These are phyloP conservation scores for Patiria miniata DNA, from an alignment of 35 echinoderm and acorn worm genomes.

Conservation along the genomic window DNA sequence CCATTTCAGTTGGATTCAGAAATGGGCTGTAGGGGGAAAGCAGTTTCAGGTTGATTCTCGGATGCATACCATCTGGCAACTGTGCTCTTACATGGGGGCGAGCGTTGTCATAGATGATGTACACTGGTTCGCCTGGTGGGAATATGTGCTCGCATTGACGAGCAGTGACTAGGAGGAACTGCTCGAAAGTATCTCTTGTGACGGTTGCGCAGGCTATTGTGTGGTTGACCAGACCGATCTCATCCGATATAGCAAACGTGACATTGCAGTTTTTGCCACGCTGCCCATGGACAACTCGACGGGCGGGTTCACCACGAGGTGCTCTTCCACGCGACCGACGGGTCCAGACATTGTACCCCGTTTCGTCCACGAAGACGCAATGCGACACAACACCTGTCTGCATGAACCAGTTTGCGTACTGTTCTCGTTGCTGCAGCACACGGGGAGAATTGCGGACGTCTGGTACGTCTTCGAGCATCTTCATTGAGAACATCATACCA, in stretches of 20 bases:
- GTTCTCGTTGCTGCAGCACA: background rate
- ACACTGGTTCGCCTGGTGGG: too few species aligned
- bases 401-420: slow-evolving; percentile 20
- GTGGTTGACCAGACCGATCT: background rate
- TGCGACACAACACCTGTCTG: too few species aligned
- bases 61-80: background rate
- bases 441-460: background rate
- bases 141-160: background rate
- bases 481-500: too few species aligned
- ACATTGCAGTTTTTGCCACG: too few species aligned
- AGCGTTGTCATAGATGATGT: slow-evolving; percentile 42
- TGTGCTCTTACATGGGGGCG: slow-evolving; percentile 5
- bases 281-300: slow-evolving; percentile 18
- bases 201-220: background rate
- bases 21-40: slow-evolving; percentile 26
- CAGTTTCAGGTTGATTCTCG: background rate
- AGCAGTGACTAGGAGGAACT: slow-evolving; percentile 17
- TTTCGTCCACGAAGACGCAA: slow-evolving; percentile 11
- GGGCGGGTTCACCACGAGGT: background rate
- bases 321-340: background rate
- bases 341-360: slow-evolving; percentile 23
- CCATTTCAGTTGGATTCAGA: slow-evolving; percentile 44
- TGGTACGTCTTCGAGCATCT: slow-evolving; percentile 25
- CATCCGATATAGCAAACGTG: background rate
- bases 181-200: background rate